Conservation (phyloP, 2,113 vertebrate genomes). For the Pavo muticus region DNA sequence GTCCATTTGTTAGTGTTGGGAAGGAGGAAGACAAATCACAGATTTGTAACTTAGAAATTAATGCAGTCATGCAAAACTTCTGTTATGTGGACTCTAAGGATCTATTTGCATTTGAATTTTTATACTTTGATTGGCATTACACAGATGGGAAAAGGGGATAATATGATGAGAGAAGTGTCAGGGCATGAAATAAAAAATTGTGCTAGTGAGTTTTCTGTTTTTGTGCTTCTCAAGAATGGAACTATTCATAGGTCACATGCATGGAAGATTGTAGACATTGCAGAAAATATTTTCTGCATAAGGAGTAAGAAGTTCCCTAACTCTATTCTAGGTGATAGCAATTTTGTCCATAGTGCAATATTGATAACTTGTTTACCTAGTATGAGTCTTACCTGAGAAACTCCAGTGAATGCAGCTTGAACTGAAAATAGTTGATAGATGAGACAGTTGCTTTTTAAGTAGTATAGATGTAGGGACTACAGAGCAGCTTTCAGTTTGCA, state of each 20-base stretch:
- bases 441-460: background rate
- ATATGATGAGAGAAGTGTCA: conserved; percentile 3
- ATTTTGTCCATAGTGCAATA: background rate
- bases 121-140: conserved; percentile 11
- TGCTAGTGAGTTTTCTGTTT: conserved; percentile 26
- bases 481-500: conserved; percentile 22
- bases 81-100: conserved; percentile 8
- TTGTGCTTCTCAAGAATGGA: conserved; percentile 14
- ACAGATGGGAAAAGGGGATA: conserved; percentile 12
- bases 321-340: background rate
- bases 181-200: background rate
- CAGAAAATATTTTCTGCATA: conserved; percentile 31
- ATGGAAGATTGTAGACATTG: background rate
- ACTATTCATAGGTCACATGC: conserved; percentile 15
- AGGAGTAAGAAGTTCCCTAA: background rate
- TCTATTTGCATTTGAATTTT: conserved; percentile 6
- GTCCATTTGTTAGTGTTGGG: conserved; percentile 10
- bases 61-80: conserved; percentile 33
- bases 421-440: background rate
- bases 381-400: conserved; percentile 29
- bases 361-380: conserved; percentile 29
- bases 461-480: background rate
- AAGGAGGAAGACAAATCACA: conserved; percentile 15
- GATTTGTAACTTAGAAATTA: conserved; percentile 29
- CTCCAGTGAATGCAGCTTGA: background rate